Conservation (phyloP, 2,113 vertebrate species). For the Sarotherodon lohbergeri region DNA sequence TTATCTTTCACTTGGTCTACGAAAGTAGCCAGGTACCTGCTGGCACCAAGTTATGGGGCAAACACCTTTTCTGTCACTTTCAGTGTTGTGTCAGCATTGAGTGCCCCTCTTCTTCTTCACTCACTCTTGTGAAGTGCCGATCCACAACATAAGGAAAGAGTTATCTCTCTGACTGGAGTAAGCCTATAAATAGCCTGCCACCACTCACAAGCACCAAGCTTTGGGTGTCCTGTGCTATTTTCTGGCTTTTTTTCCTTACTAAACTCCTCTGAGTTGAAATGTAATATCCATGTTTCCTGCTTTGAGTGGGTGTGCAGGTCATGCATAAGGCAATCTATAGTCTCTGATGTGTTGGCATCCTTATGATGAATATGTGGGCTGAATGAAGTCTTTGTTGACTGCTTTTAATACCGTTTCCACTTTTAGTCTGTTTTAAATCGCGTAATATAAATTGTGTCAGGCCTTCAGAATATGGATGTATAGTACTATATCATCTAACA, state of each 20-base stretch:
- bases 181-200: slow-evolving; percentile 59
- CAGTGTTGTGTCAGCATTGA: slow-evolving; percentile 30
- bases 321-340: neutral
- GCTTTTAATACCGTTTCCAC: neutral
- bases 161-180: slow-evolving; percentile 30
- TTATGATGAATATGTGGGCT: neutral
- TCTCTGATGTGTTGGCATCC: neutral
- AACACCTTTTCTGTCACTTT: slow-evolving; percentile 33
- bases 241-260: neutral
- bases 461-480: neutral
- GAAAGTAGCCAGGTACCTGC: neutral
- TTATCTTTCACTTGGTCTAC: neutral
- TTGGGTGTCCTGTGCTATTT: slow-evolving; percentile 29
- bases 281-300: neutral
- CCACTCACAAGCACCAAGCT: slow-evolving; percentile 41
- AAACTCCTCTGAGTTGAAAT: slow-evolving; percentile 13
- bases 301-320: neutral
- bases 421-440: neutral
- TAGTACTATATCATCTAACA: neutral
- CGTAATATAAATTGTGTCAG: neutral
- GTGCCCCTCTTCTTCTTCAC: neutral
- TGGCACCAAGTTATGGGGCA: neutral
- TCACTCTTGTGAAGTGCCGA: slow-evolving; percentile 33
- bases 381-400: slow-evolving; percentile 42
- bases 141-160: slow-evolving; percentile 40